Conservation (phyloP, 2,888 invertebrate genomes). For the Phyto melanocephala region DNA sequence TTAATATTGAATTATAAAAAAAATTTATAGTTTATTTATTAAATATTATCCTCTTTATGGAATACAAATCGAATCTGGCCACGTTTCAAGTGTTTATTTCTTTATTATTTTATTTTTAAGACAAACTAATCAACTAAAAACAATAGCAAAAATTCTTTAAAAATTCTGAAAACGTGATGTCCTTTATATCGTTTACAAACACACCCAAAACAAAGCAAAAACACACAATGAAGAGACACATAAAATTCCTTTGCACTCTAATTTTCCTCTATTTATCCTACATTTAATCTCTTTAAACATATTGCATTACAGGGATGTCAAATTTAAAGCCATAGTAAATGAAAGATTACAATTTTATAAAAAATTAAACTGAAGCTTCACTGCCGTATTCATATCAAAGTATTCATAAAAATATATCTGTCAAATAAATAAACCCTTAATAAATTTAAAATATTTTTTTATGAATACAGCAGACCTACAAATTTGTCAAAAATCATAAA, state of each 20-base stretch:
- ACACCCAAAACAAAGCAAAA: constrained; percentile 18
- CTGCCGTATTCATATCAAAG: too few relatives aligned
- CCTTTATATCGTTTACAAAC: constrained; percentile 45
- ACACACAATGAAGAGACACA: not conserved
- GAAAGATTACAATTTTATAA: too few relatives aligned
- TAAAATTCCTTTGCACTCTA: not conserved
- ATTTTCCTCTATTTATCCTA: not conserved
- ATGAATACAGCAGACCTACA: too few relatives aligned
- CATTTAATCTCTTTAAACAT: not conserved
- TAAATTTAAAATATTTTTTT: too few relatives aligned
- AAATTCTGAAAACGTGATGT: constrained; percentile 31
- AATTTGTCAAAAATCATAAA: too few relatives aligned
- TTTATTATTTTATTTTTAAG: not conserved
- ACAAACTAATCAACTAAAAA: not conserved
- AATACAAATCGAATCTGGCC: constrained; percentile 26
- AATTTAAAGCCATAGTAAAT: too few relatives aligned
- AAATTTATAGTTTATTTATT: not conserved
- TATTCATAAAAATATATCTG: too few relatives aligned
- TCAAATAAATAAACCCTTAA: too few relatives aligned
- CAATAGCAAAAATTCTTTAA: not conserved
- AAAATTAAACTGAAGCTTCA: too few relatives aligned
- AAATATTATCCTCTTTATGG: too few relatives aligned
- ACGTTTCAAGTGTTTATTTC: constrained; percentile 31
- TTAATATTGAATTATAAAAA: too few relatives aligned
- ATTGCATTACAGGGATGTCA: not conserved